Evolutionary conservation across 1,140 invertebrate genomes (phyloP), one percentile per base, ranked within the genome.

Genomic region (Drosophila sulfurigaster): DNA sequence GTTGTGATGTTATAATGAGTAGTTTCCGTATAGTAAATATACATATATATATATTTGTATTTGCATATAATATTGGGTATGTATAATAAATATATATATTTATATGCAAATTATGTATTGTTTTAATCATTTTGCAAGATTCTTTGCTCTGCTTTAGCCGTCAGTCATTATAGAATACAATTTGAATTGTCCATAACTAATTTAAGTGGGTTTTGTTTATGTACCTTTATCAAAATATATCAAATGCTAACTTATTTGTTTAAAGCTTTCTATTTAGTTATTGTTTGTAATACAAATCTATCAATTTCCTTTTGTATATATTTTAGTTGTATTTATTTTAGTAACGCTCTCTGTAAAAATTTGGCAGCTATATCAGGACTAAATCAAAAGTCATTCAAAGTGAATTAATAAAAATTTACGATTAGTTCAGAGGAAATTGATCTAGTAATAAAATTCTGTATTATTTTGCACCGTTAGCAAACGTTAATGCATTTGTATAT

Each of bases 231-330:
- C 83, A 87, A 87, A 87, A 87, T 88, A 87, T 87, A 87, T 88
- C 67, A 88, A 88, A 75, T 83, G 80, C 77, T 87, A 87, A 83
- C 85, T 87, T 87, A 88, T 88, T 56, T 80, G 35, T 83, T 87
- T 87, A 87, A 87, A 87, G 83, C 83, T 87, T 87, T 87, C 74
- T 87, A 88, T 88, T 88, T 87, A 88, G 83, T 88, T 87, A 78
- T 80, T 88, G 85, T 79, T 67, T 76, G 73, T 71, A 71, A 80
- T 88, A 88, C 71, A 79, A 82, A 67, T 86, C 56, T 78, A 60
- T 82, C 64, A 65, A 78, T 66, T 67, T 70, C 28, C 54, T 25
- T 48, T 66, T 45, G 38, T 48, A 54, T 32, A 62, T 38, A 46
- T 46, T 30, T 16, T 15, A 46, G n/a, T 67, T 49, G 48, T 16